Base-by-base conservation (phyloP, 2,888 invertebrate species). In the Drosophila mercatorum region DNA sequence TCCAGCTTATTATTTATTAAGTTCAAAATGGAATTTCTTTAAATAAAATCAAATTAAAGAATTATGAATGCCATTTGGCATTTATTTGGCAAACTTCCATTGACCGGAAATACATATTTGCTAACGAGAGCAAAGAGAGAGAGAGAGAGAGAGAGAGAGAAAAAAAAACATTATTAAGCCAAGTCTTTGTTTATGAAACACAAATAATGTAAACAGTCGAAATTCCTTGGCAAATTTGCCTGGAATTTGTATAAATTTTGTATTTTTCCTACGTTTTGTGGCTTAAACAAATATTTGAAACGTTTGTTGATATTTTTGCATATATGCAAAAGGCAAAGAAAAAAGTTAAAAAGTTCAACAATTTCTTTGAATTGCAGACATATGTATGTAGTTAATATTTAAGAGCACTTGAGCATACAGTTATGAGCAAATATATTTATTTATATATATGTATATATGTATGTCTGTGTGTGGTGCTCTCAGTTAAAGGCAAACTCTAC, bases 401-500 rank as follows among this genome's bases (percentile, higher is more conserved):
- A 36, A 38, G 38, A 11, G 28, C 26, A 41, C 46, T 17, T 40
- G 0, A 11, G 34, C 34, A 40, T 34, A 11, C 36, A 14, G 55
- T 7, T n/a, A 51, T 46, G 31, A 5, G 40, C 10, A 46, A 6
- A 47, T 6, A 46, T 17, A 49, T 58, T 5, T 22, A 14, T 8
- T 10, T 26, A 36, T 5, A 11, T 34, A 34, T 34, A 22, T 22
- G 22, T 22, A 22, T 22, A 22, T 34, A 34, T 43, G 28, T 53
- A 17, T 47, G 17, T 47, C 22, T 44, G 51, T n/a, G 22, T 49
- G 22, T 49, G 11, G 11, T 10, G 36, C 41, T 26, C 36, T 59
- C 51, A 69, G 56, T 73, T 55, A 56, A 63, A 40, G 17, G 26
- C 34, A 31, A 46, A 8, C 47, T 40, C 26, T 52, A 38, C 46